Conservation (phyloP, 2,797 vertebrate species). For the Catostomus latipinnis region DNA sequence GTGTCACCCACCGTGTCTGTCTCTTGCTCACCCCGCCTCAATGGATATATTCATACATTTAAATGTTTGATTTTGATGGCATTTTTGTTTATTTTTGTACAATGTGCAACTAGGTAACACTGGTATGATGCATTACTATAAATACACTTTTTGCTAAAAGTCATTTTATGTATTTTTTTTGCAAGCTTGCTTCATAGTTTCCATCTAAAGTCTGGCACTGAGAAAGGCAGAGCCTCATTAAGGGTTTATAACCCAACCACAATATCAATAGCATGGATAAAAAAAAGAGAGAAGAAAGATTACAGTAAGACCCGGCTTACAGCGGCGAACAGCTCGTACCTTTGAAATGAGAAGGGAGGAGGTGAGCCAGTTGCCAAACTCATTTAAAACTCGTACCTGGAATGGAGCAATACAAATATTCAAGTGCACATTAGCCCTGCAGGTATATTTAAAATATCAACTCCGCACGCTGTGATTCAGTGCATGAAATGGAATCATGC, state of each 20-base stretch:
- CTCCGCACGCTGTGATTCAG: slow-evolving; percentile 36
- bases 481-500: slow-evolving; percentile 47
- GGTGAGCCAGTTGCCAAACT: slow-evolving; percentile 80
- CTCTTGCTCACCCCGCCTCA: no score
- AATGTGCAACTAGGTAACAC: background rate
- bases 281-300: slow-evolving; percentile 69
- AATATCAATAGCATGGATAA: slow-evolving; percentile 74
- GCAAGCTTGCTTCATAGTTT: slow-evolving; percentile 63
- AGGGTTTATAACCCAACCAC: slow-evolving; percentile 80
- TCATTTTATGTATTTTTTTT: slow-evolving; percentile 38
- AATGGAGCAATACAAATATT: slow-evolving; percentile 77
- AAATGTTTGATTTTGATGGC: background rate
- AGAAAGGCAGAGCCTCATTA: slow-evolving; percentile 75
- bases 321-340: slow-evolving; percentile 70
- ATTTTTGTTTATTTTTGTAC: slow-evolving; percentile 14
- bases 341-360: slow-evolving; percentile 74
- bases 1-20: no score
- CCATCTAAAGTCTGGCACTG: slow-evolving; percentile 65
- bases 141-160: slow-evolving; percentile 56
- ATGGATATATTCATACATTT: no score
- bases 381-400: slow-evolving; percentile 75
- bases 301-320: slow-evolving; percentile 79
- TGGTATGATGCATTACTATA: slow-evolving; percentile 61
- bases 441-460: slow-evolving; percentile 77
- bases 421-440: slow-evolving; percentile 72